A percentile compares a stretch with the other conserved stretches of the same genome.
phyloP scores from a whole-genome alignment of 1,140 invertebrate genomes.

The Halyomorpha halys region DNA sequence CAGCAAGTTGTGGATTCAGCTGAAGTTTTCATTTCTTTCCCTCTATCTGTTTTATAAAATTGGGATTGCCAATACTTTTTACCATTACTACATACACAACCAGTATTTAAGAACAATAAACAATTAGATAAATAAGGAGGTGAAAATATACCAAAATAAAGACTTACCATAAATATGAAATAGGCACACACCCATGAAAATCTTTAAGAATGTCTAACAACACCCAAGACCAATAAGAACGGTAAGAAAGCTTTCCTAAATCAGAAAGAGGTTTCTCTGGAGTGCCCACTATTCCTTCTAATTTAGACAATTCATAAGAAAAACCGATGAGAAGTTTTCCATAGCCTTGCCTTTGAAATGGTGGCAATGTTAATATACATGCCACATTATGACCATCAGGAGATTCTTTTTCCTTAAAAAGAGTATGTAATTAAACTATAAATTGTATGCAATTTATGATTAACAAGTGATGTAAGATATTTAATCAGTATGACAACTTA shows the following conservation, averaged over 20 bases:
- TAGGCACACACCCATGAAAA: slow-evolving; percentile 60
- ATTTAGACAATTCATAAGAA: slow-evolving; percentile 82
- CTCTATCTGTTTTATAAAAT: no score
- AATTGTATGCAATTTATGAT: no score
- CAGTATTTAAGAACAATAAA: no score
- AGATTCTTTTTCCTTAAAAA: slow-evolving; percentile 99
- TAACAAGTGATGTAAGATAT: no score
- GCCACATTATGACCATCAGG: slow-evolving; percentile 97
- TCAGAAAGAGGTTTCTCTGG: slow-evolving; percentile 97
- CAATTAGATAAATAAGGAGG: no score
- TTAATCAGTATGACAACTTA: no score
- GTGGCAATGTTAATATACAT: slow-evolving; percentile 92
- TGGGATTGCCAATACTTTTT: no score
- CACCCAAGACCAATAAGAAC: slow-evolving; percentile 97
- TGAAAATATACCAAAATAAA: no score
- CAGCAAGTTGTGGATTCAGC: no score
- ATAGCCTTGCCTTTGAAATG: slow-evolving; percentile 96
- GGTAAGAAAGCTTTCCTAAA: slow-evolving; percentile 89
- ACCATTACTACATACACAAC: no score
- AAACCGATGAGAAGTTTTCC: slow-evolving; percentile 96
- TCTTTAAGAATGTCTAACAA: slow-evolving; percentile 82
- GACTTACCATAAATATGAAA: no score
- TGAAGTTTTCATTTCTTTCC: no score
- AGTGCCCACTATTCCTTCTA: slow-evolving; percentile 87
- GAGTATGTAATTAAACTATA: slow-evolving; percentile 70